These are phyloP conservation scores for Sorex maritimensis DNA, from an alignment of 2,797 vertebrate species.

Conservation along the genomic window DNA sequence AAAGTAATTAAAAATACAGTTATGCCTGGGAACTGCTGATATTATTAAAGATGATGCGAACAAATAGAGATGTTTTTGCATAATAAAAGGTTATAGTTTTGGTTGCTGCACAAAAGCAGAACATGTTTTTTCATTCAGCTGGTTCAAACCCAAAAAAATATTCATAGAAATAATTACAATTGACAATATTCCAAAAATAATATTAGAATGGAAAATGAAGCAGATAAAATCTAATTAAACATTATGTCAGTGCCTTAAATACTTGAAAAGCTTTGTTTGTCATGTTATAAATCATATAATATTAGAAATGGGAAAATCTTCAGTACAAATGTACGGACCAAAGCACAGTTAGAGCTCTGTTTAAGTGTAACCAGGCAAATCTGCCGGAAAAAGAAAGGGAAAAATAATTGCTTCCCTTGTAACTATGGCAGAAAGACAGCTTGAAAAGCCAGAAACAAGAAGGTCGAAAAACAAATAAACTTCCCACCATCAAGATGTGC, in stretches of 20 bases:
- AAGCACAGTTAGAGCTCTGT: slow-evolving; percentile 8
- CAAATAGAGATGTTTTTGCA: slow-evolving; percentile 70
- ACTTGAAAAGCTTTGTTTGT: slow-evolving; percentile 63
- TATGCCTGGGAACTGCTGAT: slow-evolving; percentile 49
- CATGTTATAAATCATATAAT: slow-evolving; percentile 65
- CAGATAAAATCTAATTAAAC: slow-evolving; percentile 68
- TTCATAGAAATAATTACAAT: slow-evolving; percentile 70
- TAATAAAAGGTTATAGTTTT: slow-evolving; percentile 75
- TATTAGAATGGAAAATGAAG: slow-evolving; percentile 69
- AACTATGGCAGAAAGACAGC: not conserved
- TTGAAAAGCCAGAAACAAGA: slow-evolving; percentile 16
- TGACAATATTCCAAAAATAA: slow-evolving; percentile 76
- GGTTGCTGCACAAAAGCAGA: slow-evolving; percentile 72
- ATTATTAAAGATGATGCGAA: slow-evolving; percentile 66
- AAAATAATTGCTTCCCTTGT: slow-evolving; percentile 17
- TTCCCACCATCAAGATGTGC: not conserved
- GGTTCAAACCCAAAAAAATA: slow-evolving; percentile 76
- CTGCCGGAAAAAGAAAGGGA: not conserved
- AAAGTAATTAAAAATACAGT: slow-evolving; percentile 76
- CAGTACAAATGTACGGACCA: not conserved
- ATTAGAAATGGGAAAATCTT: slow-evolving; percentile 54
- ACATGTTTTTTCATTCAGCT: slow-evolving; percentile 69
- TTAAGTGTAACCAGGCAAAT: not conserved
- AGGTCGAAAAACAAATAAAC: not conserved
- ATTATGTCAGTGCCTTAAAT: slow-evolving; percentile 47